These are phyloP conservation scores for Saccopteryx leptura DNA, from an alignment of 2,113 vertebrate species.

Conservation along the genomic window DNA sequence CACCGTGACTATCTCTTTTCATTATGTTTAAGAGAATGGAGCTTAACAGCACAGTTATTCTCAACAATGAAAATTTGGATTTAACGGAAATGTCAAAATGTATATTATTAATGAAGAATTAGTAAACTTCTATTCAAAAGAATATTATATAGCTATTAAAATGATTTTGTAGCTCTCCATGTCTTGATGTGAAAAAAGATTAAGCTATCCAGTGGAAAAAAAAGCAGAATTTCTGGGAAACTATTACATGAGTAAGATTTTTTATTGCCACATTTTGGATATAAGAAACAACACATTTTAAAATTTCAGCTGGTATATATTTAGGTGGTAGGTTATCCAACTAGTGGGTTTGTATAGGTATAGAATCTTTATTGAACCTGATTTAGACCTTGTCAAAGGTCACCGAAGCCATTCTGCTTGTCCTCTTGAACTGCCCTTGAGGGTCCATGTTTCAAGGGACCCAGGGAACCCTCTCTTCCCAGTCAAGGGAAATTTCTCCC, in stretches of 20 bases:
- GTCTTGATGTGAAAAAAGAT: neutral
- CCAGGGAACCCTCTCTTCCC: neutral
- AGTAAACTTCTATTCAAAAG: neutral
- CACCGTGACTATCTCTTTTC: conserved; percentile 31
- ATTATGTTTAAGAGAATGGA: conserved; percentile 41
- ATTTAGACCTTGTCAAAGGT: neutral
- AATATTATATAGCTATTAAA: neutral
- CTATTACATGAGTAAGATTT: neutral
- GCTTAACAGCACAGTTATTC: conserved; percentile 27
- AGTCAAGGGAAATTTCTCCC: neutral
- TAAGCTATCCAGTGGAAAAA: neutral
- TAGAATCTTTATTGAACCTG: neutral
- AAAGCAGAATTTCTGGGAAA: neutral
- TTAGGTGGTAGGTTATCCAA: neutral
- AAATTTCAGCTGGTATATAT: neutral
- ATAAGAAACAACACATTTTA: neutral
- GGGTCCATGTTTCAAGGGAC: neutral
- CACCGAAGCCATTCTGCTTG: neutral
- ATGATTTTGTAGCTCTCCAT: neutral
- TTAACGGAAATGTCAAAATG: conserved; percentile 42
- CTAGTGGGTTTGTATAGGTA: neutral
- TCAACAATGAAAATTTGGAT: conserved; percentile 2
- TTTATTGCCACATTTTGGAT: neutral
- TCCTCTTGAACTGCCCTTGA: neutral
- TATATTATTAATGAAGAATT: conserved; percentile 16